These are phyloP conservation scores for Anoplopoma fimbria DNA, from an alignment of 2,113 vertebrate genomes.

Conservation along the genomic window DNA sequence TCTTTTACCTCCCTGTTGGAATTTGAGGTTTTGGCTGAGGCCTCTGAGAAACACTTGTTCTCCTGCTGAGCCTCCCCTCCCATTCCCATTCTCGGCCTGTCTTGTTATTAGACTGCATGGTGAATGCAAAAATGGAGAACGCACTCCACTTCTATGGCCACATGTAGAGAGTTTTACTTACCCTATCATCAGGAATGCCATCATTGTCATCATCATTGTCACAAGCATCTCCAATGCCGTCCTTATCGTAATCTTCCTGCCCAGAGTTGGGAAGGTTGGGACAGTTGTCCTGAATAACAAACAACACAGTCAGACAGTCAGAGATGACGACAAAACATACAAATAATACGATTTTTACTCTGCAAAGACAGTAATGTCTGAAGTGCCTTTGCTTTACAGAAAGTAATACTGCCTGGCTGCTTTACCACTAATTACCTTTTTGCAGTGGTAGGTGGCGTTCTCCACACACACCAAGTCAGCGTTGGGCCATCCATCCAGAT, in stretches of 20 bases:
- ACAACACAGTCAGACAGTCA: constrained; percentile 1
- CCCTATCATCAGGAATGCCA: constrained; percentile 93
- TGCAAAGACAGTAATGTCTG: not conserved
- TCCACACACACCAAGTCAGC: constrained; percentile 94
- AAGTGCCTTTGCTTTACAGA: not conserved
- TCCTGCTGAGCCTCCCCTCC: constrained; percentile 48
- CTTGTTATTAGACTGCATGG: constrained; percentile 51
- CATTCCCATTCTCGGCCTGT: constrained; percentile 19
- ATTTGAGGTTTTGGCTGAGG: constrained; percentile 78
- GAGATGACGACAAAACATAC: not conserved
- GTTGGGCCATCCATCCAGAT: constrained; percentile 98
- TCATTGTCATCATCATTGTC: constrained; percentile 96
- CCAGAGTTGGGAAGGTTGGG: constrained; percentile 98
- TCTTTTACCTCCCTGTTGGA: constrained; percentile 73
- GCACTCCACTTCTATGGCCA: not conserved
- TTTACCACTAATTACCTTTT: constrained; percentile 85
- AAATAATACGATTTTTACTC: constrained; percentile 5
- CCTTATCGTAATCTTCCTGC: constrained; percentile 98
- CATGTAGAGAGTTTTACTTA: constrained; percentile 72
- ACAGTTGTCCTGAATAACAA: constrained; percentile 92
- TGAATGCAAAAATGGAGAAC: constrained; percentile 53
- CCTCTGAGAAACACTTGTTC: constrained; percentile 72
- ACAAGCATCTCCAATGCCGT: constrained; percentile 96
- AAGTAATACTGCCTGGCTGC: not conserved
- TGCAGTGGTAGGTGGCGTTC: constrained; percentile 99